phyloP scores from a whole-genome alignment of 2,797 vertebrate species.

The Vireo griseus region DNA sequence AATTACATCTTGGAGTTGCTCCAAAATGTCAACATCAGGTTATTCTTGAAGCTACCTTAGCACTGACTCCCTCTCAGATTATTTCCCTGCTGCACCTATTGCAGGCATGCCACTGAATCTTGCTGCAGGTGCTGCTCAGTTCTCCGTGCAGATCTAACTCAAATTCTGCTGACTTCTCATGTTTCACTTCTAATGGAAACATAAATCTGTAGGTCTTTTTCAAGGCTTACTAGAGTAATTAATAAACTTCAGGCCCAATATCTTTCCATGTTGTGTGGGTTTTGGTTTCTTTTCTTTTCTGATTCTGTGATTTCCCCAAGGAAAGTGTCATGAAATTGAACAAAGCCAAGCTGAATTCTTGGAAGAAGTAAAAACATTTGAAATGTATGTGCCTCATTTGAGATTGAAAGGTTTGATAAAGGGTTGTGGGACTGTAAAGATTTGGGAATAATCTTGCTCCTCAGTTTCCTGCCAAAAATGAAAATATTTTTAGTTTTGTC shows the following conservation, averaged over 20 bases:
- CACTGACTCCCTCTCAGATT: neutral
- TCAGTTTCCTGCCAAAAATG: neutral
- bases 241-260: neutral
- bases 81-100: neutral
- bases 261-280: neutral
- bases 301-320: neutral
- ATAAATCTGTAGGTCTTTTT: neutral
- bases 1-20: neutral
- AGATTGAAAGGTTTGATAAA: neutral
- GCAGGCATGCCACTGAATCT: neutral
- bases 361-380: neutral
- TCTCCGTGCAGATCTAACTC: neutral
- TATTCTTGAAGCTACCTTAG: neutral
- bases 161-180: neutral
- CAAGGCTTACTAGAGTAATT: neutral
- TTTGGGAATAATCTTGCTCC: neutral
- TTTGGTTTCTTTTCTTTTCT: rapidly evolving
- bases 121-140: neutral
- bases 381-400: neutral
- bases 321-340: neutral
- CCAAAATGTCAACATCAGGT: neutral
- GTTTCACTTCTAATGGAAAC: neutral
- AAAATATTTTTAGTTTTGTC: neutral
- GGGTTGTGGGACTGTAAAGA: neutral
- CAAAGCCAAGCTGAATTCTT: neutral